Conservation (phyloP, 1,140 invertebrate species). For the Achroia grisella region DNA sequence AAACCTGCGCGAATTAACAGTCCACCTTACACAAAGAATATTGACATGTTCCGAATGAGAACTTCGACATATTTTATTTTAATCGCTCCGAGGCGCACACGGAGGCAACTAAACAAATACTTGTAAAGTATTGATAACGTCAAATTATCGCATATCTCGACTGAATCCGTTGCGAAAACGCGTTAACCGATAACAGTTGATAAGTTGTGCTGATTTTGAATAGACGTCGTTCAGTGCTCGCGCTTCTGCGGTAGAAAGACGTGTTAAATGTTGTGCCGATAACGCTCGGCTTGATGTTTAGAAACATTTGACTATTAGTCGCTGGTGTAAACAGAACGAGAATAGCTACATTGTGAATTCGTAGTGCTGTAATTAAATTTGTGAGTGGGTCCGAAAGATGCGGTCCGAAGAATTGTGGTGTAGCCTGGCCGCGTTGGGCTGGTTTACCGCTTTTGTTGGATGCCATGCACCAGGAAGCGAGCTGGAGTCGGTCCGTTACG, state of each 20-base stretch:
- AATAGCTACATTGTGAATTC: conserved; percentile 19
- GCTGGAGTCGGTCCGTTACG: conserved; percentile 46
- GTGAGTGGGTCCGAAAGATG: conserved; percentile 36
- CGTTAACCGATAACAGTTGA: conserved; percentile 37
- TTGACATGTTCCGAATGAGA: too few species aligned
- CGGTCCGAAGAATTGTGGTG: conserved; percentile 47
- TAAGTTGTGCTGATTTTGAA: conserved; percentile 22
- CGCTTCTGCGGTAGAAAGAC: conserved; percentile 15
- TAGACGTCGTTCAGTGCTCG: not conserved
- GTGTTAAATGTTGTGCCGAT: conserved; percentile 24
- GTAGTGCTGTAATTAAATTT: conserved; percentile 13
- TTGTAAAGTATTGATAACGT: conserved; percentile 28
- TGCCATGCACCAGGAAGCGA: conserved; percentile 51
- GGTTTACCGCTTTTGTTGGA: conserved; percentile 41
- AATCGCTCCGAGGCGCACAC: conserved; percentile 5
- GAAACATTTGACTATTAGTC: conserved; percentile 14
- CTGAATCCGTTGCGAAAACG: conserved; percentile 36
- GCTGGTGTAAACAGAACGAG: conserved; percentile 8
- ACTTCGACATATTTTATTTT: too few species aligned
- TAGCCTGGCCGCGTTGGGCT: conserved; percentile 41
- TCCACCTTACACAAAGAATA: not conserved
- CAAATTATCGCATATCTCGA: conserved; percentile 29
- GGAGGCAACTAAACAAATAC: conserved; percentile 7
- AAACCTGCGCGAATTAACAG: conserved; percentile 18
- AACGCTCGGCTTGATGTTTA: conserved; percentile 22